Conservation (phyloP, 1,140 invertebrate genomes). For the Gonatopus flavifemur region DNA sequence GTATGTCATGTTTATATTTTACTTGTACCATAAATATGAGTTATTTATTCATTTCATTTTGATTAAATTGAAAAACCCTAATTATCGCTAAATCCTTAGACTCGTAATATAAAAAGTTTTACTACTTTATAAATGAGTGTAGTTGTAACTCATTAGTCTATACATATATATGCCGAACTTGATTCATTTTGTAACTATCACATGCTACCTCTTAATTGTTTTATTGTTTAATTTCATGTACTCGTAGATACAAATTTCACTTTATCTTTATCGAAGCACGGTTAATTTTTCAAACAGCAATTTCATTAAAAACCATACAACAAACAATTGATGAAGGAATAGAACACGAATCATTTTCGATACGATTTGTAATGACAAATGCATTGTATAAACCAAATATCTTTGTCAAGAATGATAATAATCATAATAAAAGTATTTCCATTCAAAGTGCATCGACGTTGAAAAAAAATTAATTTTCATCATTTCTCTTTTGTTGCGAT, state of each 20-base stretch:
- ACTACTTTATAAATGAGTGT: conserved; percentile 28
- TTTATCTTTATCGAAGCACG: no score
- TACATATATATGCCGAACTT: conserved; percentile 24
- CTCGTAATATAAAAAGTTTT: conserved; percentile 33
- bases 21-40: conserved; percentile 26
- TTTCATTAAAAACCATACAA: no score
- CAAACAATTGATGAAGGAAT: no score
- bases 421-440: no score
- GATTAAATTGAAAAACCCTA: conserved; percentile 50
- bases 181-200: conserved; percentile 23
- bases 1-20: conserved; percentile 32
- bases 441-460: no score
- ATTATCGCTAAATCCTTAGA: conserved; percentile 31
- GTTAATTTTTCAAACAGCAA: no score
- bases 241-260: neutral
- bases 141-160: conserved; percentile 28
- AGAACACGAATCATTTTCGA: no score
- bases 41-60: conserved; percentile 37
- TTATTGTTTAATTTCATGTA: conserved; percentile 23
- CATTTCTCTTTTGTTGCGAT: no score
- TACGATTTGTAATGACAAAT: no score
- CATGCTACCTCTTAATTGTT: conserved; percentile 27
- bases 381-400: no score
- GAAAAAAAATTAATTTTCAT: no score
- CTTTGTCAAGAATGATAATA: no score